Evolutionary conservation across 1,140 invertebrate species (phyloP).

Genomic region (Homarus americanus): DNA sequence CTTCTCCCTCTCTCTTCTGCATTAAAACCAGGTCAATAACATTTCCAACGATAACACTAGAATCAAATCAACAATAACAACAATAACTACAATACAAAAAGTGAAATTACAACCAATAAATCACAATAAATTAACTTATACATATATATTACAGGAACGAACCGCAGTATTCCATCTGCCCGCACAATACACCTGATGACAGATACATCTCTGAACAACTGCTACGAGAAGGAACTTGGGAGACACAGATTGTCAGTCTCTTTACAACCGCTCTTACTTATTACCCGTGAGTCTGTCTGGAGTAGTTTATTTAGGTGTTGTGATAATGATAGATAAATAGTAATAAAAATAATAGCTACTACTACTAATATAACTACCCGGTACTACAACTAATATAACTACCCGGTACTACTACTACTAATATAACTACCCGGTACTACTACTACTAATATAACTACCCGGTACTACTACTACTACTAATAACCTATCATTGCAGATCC

Average conservation of each 20-base stretch:
- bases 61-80: background rate
- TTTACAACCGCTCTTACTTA: slow-evolving; percentile 14
- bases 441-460: no score
- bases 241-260: slow-evolving; percentile 17
- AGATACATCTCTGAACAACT: slow-evolving; percentile 45
- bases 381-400: background rate
- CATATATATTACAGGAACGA: background rate
- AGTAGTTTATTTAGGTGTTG: no score
- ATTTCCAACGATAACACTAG: background rate
- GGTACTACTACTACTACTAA: no score
- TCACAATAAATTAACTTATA: background rate
- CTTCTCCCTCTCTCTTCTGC: background rate
- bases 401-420: background rate
- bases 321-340: no score
- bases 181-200: slow-evolving; percentile 2
- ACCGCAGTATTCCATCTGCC: slow-evolving; percentile 17
- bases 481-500: no score
- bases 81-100: background rate
- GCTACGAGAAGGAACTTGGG: slow-evolving; percentile 29
- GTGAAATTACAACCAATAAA: background rate
- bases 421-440: no score
- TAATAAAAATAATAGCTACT: no score
- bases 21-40: slow-evolving; percentile 25
- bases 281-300: slow-evolving; percentile 56
- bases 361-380: no score